Evolutionary conservation across 2,888 invertebrate genomes (phyloP), one percentile per base, ranked within the genome.

Genomic region (Erebia ligea): DNA sequence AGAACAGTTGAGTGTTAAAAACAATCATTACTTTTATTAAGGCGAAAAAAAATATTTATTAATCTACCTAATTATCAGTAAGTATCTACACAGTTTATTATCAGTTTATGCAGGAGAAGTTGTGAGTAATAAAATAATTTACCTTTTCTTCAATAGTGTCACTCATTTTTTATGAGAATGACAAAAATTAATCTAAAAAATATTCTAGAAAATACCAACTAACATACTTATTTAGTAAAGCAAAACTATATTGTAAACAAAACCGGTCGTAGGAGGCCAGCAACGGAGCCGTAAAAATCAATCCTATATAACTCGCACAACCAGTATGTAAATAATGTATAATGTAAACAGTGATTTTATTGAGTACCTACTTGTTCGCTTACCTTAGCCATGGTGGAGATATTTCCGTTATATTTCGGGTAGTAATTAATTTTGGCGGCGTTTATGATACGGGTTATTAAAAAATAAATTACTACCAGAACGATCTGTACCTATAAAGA

Each of bases 301-400:
- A 72, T 76, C 42, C 67, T 25, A 52, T 68, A 25, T 70, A 79
- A 71, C 83, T 70, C 77, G 83, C 77, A 75, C 72, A 72, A 79
- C 87, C 74, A 80, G 86, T 89, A 88, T 89, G 86, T 77, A 84
- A 88, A 86, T 85, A 72, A 74, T 68, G 21, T 71, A 75, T 73
- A 72, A 62, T 48, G 48, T 57, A 69, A 56, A 54, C 58, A 67
- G 72, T 52, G 52, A 68, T 57, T 45, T 57, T 57, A 64, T 40
- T 17, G 21, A 70, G 52, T 71, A 50, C n/a, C n/a, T 67, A 64
- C 77, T 74, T 75, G 71, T 72, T 75, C 69, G 72, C 89, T 81
- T 94, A 95, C 95, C 95, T 95, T 95, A 81, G 95, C 95, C 94
- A 95, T 95, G 87, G 94, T 94, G 88, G 95, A 94, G 92, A 94